Evolutionary conservation across 2,888 invertebrate genomes (phyloP), one percentile per base, ranked within the genome.

Genomic region (Apodemia hepburni): DNA sequence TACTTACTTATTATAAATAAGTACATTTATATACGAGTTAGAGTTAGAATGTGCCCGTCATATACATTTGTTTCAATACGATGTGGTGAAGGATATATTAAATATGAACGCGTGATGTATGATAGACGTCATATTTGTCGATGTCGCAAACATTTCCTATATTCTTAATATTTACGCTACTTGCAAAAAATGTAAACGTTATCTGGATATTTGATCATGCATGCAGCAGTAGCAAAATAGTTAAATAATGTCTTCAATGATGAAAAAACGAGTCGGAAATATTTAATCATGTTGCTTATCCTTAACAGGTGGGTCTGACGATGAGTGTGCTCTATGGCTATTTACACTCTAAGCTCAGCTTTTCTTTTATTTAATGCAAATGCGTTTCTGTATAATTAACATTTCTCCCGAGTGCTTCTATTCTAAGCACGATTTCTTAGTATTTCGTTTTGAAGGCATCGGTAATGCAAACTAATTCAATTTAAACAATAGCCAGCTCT

Each of bases 281-380:
- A 12, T 38, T 2, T 12, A 12, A 11, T 38, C 11, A 38, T 42
- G 42, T 42, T 42, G 42, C 15, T 5, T 38, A 38, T 38, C 38
- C 38, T 8, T 12, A 38, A 38, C 11, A 4, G 5, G 15, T 15
- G 3, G 15, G 15, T 42, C 5, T 42, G 42, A 15, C 4, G 12
- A 0, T n/a, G 6, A 6, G n/a, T 45, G 47, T 33, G 47, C 35
- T 62, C 45, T n/a, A 33, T 45, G 9, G 18, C 33, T 61, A n/a
- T 54, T n/a, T 47, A 54, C 57, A 58, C 22, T 59, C 58, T 38
- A n/a, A 57, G 58, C 27, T 27, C 45, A 58, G 45, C 45, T 45
- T 45, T 45, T n/a, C 73, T 42, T 61, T 61, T 61, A 62, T 77
- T 80, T 78, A 84, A 87, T 88, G 82, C 82, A 82, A 84, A 87